Evolutionary conservation across 1,140 invertebrate genomes (phyloP), one percentile per base, ranked within the genome.

Genomic region (Panonychus citri): DNA sequence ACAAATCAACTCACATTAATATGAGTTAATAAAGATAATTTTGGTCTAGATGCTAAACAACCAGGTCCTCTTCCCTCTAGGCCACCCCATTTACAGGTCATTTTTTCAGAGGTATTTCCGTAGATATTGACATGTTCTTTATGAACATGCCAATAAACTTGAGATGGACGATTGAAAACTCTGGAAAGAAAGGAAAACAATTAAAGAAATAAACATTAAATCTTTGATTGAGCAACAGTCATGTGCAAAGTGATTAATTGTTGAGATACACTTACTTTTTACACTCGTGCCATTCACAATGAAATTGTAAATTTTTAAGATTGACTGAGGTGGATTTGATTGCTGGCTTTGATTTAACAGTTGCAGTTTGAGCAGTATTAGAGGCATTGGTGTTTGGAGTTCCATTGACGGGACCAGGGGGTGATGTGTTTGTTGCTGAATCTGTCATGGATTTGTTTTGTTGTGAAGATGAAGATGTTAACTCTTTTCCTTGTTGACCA

Each of bases 271-370:
- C 66, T 74, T 72, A 83, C 81, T 78, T 78, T 59, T 78, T 76
- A 73, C 89, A 94, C 17, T 84, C 83, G 56, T 81, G 76, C 88
- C 88, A 93, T 66, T 93, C 87, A 64, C 89, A 93, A 4, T 90
- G 74, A 68, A 79, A 89, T 26, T 69, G 62, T 50, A 63, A 54
- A 13, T 64, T 59, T 46, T 46, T 46, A n/a, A n/a, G 52, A n/a
- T 37, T 39, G 30, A 2, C 17, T 50, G 27, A 12, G 27, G 12
- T 50, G 28, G 52, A 12, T 17, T n/a, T 19, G 7, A 17, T 30
- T n/a, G 15, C 37, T 24, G 52, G 19, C 19, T 53, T 37, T 2
- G 34, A 17, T 13, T 24, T 39, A 15, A 19, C 8, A 13, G 28
- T 19, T 8, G 28, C 2, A 15, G 10, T 34, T 37, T n/a, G 25